Conservation (phyloP, 2,113 vertebrate species). For the Callospermophilus lateralis region DNA sequence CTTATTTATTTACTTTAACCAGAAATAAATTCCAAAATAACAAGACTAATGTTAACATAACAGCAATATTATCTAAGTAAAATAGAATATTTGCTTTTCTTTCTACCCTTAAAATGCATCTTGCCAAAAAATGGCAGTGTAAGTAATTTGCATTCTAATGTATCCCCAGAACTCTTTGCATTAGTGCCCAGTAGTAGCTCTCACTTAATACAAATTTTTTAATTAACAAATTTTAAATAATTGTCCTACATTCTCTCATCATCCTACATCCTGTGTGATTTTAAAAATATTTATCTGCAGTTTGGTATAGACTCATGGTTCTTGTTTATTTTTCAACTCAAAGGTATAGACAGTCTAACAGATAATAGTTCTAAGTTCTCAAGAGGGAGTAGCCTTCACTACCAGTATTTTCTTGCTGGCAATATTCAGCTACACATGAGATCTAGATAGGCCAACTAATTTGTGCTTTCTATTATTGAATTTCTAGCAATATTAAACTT, state of each 20-base stretch:
- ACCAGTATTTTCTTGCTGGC: neutral
- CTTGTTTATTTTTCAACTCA: neutral
- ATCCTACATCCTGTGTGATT: neutral
- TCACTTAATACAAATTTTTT: neutral
- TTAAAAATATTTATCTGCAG: neutral
- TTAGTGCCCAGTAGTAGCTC: neutral
- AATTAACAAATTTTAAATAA: constrained; percentile 6
- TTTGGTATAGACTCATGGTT: neutral
- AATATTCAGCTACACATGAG: neutral
- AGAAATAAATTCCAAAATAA: neutral
- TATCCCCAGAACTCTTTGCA: neutral
- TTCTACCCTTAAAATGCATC: neutral
- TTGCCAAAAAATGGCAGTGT: neutral
- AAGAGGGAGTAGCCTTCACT: neutral
- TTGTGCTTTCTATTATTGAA: neutral
- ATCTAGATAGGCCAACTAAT: neutral
- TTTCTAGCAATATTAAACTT: neutral
- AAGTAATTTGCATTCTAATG: neutral
- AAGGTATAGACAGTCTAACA: neutral
- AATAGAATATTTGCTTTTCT: neutral
- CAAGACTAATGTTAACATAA: neutral
- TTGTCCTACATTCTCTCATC: neutral
- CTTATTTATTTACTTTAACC: neutral
- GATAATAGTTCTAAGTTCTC: neutral
- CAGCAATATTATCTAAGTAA: neutral